phyloP scores from a whole-genome alignment of 2,113 vertebrate species.

The Porphyrio hochstetteri region DNA sequence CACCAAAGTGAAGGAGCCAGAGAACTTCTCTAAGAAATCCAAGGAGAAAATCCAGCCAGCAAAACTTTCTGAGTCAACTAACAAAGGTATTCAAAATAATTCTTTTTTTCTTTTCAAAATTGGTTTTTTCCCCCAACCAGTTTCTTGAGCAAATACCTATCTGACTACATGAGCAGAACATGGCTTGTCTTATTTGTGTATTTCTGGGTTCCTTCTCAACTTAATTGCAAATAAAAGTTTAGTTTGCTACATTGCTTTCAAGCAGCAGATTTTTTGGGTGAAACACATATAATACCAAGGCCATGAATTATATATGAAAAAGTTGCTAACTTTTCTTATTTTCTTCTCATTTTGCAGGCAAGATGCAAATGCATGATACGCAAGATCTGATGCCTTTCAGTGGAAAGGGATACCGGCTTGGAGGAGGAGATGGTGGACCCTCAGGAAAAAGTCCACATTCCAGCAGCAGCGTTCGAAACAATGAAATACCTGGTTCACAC shows the following conservation, averaged over 20 bases:
- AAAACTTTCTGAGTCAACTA: background rate
- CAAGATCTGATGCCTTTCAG: slow-evolving; percentile 83
- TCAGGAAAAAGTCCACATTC: slow-evolving; percentile 26
- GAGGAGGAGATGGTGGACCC: slow-evolving; percentile 45
- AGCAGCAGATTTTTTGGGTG: background rate
- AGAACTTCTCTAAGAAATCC: slow-evolving; percentile 84
- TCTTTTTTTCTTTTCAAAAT: background rate
- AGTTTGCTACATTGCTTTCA: background rate
- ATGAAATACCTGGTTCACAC: background rate
- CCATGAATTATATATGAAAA: background rate
- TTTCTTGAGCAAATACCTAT: background rate
- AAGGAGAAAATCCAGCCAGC: slow-evolving; percentile 61
- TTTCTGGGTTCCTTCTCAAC: background rate
- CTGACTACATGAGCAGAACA: background rate
- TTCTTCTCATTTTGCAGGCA: slow-evolving; percentile 68
- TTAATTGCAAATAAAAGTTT: background rate
- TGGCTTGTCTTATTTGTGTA: background rate
- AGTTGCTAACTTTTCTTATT: background rate
- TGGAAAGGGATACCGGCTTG: slow-evolving; percentile 86
- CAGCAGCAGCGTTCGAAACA: background rate
- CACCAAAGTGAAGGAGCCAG: slow-evolving; percentile 91
- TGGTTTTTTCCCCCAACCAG: background rate
- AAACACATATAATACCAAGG: background rate
- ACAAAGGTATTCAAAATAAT: slow-evolving; percentile 37
- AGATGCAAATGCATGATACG: slow-evolving; percentile 49